These are phyloP conservation scores for Myrmecobius fasciatus DNA, from an alignment of 2,113 vertebrate genomes.

Conservation along the genomic window DNA sequence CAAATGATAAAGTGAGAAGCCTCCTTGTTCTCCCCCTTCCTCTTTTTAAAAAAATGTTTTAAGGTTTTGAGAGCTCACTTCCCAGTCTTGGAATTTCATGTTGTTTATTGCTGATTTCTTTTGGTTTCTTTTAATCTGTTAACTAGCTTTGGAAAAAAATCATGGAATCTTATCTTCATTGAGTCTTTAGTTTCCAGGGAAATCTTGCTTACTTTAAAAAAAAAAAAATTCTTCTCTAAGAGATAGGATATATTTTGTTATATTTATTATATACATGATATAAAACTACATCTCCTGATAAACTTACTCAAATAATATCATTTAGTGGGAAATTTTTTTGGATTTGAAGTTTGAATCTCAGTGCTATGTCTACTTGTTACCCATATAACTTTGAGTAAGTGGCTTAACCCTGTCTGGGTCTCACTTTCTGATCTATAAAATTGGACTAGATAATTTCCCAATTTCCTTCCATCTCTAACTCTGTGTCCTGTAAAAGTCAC, in stretches of 20 bases:
- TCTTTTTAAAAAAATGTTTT: not conserved
- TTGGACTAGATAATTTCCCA: not conserved
- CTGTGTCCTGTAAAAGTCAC: not conserved
- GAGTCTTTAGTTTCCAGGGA: not conserved
- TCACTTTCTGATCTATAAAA: not conserved
- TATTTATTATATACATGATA: not conserved
- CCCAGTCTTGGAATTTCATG: not conserved
- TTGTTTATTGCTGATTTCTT: not conserved
- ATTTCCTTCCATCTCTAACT: not conserved
- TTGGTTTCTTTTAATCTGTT: not conserved
- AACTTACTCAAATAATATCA: not conserved
- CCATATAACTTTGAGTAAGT: not conserved
- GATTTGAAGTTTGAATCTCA: not conserved
- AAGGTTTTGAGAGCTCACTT: not conserved
- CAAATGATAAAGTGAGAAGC: not conserved
- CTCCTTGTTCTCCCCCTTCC: not conserved
- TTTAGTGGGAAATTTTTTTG: not conserved
- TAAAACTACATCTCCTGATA: not conserved
- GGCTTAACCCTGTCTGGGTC: not conserved
- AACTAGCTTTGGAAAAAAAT: not conserved
- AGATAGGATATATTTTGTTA: conserved; percentile 32
- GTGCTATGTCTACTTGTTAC: not conserved
- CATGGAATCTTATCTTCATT: not conserved
- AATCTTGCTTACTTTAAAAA: not conserved
- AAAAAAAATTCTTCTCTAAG: not conserved